These are phyloP conservation scores for Dipodomys ordii DNA, from an alignment of 2,113 vertebrate genomes.

Conservation along the genomic window DNA sequence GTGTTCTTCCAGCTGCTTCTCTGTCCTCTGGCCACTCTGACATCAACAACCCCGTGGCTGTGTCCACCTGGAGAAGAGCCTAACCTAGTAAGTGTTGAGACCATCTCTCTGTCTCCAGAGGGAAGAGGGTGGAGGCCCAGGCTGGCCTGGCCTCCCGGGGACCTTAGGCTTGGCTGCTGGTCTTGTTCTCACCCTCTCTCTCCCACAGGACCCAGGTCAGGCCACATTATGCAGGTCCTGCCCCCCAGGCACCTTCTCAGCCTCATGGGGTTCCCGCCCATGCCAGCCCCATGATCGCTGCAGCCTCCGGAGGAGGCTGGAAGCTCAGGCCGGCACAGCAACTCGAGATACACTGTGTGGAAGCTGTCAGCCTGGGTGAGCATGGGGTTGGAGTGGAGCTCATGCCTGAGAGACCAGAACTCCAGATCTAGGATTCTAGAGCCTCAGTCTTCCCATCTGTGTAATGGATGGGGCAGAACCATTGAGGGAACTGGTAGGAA, in stretches of 20 bases:
- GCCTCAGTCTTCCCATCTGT: not conserved
- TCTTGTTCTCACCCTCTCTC: not conserved
- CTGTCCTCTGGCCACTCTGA: slow-evolving; percentile 82
- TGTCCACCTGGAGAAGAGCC: slow-evolving; percentile 94
- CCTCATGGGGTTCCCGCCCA: slow-evolving; percentile 73
- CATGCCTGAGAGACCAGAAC: not conserved
- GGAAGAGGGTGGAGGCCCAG: not conserved
- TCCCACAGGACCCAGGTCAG: slow-evolving; percentile 54
- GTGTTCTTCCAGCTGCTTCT: slow-evolving; percentile 75
- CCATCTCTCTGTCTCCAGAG: not conserved
- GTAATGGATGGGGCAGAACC: not conserved
- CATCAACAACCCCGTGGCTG: not conserved
- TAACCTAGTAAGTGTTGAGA: slow-evolving; percentile 85
- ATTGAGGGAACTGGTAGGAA: not conserved
- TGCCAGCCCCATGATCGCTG: slow-evolving; percentile 90
- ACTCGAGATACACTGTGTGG: slow-evolving; percentile 89
- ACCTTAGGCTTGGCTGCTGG: not conserved
- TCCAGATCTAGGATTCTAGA: not conserved
- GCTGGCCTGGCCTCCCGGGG: not conserved
- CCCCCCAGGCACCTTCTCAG: slow-evolving; percentile 90
- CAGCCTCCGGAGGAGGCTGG: slow-evolving; percentile 81
- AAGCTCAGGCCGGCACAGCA: slow-evolving; percentile 81
- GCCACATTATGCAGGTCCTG: slow-evolving; percentile 88
- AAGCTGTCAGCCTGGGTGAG: slow-evolving; percentile 91
- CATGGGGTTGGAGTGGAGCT: not conserved